Evolutionary conservation across 30 jellyfish, hydroid and myxozoan genomes (phyloP).

Genomic region (Aurelia aurita): DNA sequence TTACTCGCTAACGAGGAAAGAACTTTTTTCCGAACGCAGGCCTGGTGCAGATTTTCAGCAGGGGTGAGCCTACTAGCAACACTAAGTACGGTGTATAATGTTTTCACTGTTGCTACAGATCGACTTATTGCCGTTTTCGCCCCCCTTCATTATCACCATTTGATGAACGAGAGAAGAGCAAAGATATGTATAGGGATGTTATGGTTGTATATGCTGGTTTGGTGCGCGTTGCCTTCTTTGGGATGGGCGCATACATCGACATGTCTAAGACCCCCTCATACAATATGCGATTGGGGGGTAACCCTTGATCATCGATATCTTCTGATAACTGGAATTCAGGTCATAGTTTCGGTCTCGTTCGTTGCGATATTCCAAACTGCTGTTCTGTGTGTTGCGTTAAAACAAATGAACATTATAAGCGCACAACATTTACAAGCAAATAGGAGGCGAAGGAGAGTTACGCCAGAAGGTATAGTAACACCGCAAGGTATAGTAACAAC

Average conservation of each 20-base stretch:
- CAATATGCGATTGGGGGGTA: conserved; percentile 23
- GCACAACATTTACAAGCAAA: background rate
- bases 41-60: conserved; percentile 29
- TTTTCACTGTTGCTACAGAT: conserved; percentile 1
- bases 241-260: conserved; percentile 23
- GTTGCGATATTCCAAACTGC: conserved; percentile 1
- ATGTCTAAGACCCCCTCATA: conserved; percentile 8
- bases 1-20: background rate
- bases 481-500: no score
- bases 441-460: background rate
- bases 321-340: background rate
- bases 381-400: background rate
- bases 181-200: background rate
- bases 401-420: background rate
- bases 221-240: conserved; percentile 19
- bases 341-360: background rate
- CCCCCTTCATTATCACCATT: conserved; percentile 2
- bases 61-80: conserved; percentile 7
- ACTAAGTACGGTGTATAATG: conserved; percentile 14
- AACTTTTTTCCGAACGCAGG: background rate
- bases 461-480: no score
- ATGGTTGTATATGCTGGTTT: background rate
- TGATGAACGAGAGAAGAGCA: conserved; percentile 3
- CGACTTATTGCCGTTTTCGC: conserved; percentile 11
- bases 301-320: background rate